These are phyloP conservation scores for Channa maculata DNA, from an alignment of 2,113 vertebrate genomes.

Conservation along the genomic window DNA sequence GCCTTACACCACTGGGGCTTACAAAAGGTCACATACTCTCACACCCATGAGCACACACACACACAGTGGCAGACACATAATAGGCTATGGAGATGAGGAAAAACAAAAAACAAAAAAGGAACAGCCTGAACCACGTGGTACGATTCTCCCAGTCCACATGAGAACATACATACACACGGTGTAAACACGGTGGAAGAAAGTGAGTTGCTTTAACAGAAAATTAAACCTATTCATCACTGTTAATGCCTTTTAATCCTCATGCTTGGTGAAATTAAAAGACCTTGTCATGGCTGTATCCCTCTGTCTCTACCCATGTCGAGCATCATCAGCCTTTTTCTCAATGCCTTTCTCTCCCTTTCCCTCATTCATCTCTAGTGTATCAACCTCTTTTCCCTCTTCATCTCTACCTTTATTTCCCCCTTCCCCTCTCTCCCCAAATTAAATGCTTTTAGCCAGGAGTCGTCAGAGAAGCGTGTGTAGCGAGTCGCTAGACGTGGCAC, in stretches of 20 bases:
- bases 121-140: conserved; percentile 26
- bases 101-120: conserved; percentile 18
- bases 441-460: conserved; percentile 70
- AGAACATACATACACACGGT: conserved; percentile 3
- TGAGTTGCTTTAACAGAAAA: conserved; percentile 59
- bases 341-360: conserved; percentile 30
- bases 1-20: conserved; percentile 68
- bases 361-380: conserved; percentile 36
- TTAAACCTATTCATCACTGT: conserved; percentile 79
- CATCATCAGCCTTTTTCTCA: conserved; percentile 27
- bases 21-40: conserved; percentile 63
- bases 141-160: conserved; percentile 12
- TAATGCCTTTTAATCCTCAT: conserved; percentile 67
- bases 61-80: conserved; percentile 23
- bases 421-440: conserved; percentile 55
- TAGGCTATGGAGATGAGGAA: conserved; percentile 13
- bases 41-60: conserved; percentile 4
- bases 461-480: conserved; percentile 73
- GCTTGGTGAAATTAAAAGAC: conserved; percentile 55
- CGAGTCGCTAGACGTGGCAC: conserved; percentile 56
- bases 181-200: conserved; percentile 49
- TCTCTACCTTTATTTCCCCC: conserved; percentile 20
- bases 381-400: conserved; percentile 24
- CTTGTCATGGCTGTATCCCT: conserved; percentile 54
- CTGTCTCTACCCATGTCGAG: conserved; percentile 34